Conservation (phyloP, 2,888 invertebrate species). For the Nysson spinosus region DNA sequence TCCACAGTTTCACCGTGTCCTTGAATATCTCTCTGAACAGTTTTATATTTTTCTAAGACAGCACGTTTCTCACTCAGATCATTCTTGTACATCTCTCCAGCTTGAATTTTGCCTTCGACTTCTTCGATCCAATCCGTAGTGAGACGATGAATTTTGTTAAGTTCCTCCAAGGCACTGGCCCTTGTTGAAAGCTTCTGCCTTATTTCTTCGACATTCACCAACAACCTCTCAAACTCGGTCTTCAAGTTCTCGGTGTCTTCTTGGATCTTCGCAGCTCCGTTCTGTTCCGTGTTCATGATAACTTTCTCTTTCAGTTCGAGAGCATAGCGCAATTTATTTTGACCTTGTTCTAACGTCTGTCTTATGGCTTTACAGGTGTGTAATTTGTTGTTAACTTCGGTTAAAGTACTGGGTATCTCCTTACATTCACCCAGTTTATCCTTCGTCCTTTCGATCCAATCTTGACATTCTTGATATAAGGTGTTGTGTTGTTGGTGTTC, state of each 20-base stretch:
- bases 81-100: constrained; percentile 85
- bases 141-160: constrained; percentile 89
- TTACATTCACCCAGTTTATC: constrained; percentile 91
- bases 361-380: constrained; percentile 91
- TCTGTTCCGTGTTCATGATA: constrained; percentile 93
- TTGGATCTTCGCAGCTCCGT: constrained; percentile 92
- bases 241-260: constrained; percentile 94
- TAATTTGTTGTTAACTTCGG: constrained; percentile 91
- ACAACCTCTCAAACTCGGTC: constrained; percentile 92
- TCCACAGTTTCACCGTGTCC: constrained; percentile 88
- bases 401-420: constrained; percentile 87
- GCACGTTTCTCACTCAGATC: constrained; percentile 95
- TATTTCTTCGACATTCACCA: constrained; percentile 88
- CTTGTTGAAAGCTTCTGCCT: constrained; percentile 86
- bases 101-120: constrained; percentile 89
- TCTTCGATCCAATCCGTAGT: constrained; percentile 93
- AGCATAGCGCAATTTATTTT: constrained; percentile 90
- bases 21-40: constrained; percentile 89
- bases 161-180: constrained; percentile 90
- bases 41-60: constrained; percentile 91
- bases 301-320: constrained; percentile 95
- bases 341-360: constrained; percentile 95
- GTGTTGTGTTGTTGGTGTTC: constrained; percentile 97
- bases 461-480: constrained; percentile 94
- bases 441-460: constrained; percentile 93